Base-by-base conservation (phyloP, 2,888 invertebrate species). In the Nemapogon koenigi region DNA sequence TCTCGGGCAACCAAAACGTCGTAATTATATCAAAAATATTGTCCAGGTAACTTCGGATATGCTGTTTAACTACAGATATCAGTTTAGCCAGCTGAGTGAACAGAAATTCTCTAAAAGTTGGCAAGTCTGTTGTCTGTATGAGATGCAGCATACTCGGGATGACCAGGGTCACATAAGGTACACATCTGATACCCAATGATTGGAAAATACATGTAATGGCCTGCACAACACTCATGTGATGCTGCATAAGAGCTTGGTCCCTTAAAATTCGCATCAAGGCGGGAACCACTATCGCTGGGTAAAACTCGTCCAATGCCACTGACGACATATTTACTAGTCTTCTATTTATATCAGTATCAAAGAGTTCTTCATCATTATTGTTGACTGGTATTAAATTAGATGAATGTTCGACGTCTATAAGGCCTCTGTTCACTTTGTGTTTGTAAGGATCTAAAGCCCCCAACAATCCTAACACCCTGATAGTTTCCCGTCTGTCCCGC, bases 391-490 rank as follows among this genome's bases (percentile, higher is more conserved):
- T 89, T 22, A 94, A 78, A 4, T 89, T 88, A 1, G 91, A 88
- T 46, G 90, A 87, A 4, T 85, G 87, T 62, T 92, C 91, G 42
- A 89, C 89, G 57, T 95, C 94, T 38, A 97, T 93, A 47, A 94
- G 83, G 0, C 97, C 97, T 43, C 94, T 85, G 64, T 93, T 94
- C 71, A 97, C 91, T 76, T 97, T 97, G 61, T 98, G 94, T 55
- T 94, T 94, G 71, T 97, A 99, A 0, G 99, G 99, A 82, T 99
- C 99, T 50, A 99, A 81, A 1, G 98, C 98, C 3, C 99, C 99
- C 1, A 99, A 78, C 7, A 98, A 73, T 1, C 99, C 99, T 17
- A 99, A 73, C 4, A 98, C 95, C 25, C 97, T 83, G 42, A 99
- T 94, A 0, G 95, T 96, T 78, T 97, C 92, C 18, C 92, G 79